Base-by-base conservation (phyloP, 2,113 vertebrate species). In the Meriones unguiculatus region DNA sequence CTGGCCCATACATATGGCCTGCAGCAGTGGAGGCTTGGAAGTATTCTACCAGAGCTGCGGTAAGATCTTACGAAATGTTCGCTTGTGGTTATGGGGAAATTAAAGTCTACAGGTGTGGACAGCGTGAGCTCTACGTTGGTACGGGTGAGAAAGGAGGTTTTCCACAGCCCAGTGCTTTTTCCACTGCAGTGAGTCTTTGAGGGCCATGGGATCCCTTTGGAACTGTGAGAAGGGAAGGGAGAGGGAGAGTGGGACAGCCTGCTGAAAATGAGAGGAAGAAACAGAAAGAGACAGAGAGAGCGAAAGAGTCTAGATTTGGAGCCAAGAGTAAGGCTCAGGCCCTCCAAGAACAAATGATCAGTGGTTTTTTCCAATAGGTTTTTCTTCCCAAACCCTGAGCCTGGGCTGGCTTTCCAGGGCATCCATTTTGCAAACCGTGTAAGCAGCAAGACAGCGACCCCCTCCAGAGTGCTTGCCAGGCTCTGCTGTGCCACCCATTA, bases 1-100 rank as follows among this genome's bases (percentile, higher is more conserved):
- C 54, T 99, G 99, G 99, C 98, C 98, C 78, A 97, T 28, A 1
- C 98, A 99, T 96, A 97, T 94, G 1, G 97, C 98, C 97, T 99
- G 99, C 98, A 98, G 98, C 96, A 91, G 96, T 1, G 96, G 97
- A 17, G 92, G 95, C 90, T 87, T 99, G 98, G 98, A 98, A 97
- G 86, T 99, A 35, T 0, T 98, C 96, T 99, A 99, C 98, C 98
- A 97, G 98, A 99, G 99, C 77, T 99, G 99, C 9, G 99, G 99
- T 99, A 98, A 99, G 99, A 89, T 38, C 93, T 92, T 94, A 90
- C 32, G 59, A 70, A 82, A 72, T 14, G 84, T 87, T 54, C 46
- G 0, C 94, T 97, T 96, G 87, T 32, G 97, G 95, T 95, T 54
- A 90, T 7, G 18, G 52, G 76, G 87, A 94, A 86, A n/a, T 20